These are phyloP conservation scores for Echiichthys vipera DNA, from an alignment of 2,797 vertebrate species.

Conservation along the genomic window DNA sequence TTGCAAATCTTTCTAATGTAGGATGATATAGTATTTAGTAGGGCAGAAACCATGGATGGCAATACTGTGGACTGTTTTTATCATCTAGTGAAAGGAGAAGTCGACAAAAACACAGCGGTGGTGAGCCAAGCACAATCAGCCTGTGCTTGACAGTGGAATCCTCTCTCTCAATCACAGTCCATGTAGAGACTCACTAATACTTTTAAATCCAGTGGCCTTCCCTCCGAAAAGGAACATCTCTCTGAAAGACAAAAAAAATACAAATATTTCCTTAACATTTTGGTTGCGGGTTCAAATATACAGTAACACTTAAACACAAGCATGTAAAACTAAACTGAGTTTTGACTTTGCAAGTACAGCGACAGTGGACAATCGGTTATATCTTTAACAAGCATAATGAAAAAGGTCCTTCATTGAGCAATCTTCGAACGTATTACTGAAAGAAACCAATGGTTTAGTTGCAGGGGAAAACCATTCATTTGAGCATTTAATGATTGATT, in stretches of 20 bases:
- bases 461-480: not conserved
- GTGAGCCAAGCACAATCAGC: slow-evolving; percentile 61
- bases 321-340: not conserved
- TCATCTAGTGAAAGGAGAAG: slow-evolving; percentile 70
- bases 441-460: not conserved
- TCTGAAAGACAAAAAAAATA: slow-evolving; percentile 73
- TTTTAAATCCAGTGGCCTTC: slow-evolving; percentile 77
- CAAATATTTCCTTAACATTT: slow-evolving; percentile 1
- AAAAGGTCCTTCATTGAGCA: not conserved
- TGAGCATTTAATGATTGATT: slow-evolving; percentile 1
- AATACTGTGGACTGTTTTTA: slow-evolving; percentile 80
- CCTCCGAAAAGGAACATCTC: slow-evolving; percentile 67
- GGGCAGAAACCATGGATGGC: slow-evolving; percentile 95
- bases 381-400: not conserved
- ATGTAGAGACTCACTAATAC: slow-evolving; percentile 48
- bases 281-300: slow-evolving; percentile 1
- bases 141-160: slow-evolving; percentile 58
- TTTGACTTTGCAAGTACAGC: not conserved
- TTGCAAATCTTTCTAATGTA: slow-evolving; percentile 97
- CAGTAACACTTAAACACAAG: slow-evolving; percentile 10
- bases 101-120: slow-evolving; percentile 59
- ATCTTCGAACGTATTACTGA: not conserved
- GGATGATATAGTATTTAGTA: slow-evolving; percentile 92
- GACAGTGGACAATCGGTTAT: not conserved
- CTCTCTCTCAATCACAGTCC: slow-evolving; percentile 64